Evolutionary conservation across 2,888 invertebrate species (phyloP), one percentile per base, ranked within the genome.

Genomic region (Tortrix viridana): DNA sequence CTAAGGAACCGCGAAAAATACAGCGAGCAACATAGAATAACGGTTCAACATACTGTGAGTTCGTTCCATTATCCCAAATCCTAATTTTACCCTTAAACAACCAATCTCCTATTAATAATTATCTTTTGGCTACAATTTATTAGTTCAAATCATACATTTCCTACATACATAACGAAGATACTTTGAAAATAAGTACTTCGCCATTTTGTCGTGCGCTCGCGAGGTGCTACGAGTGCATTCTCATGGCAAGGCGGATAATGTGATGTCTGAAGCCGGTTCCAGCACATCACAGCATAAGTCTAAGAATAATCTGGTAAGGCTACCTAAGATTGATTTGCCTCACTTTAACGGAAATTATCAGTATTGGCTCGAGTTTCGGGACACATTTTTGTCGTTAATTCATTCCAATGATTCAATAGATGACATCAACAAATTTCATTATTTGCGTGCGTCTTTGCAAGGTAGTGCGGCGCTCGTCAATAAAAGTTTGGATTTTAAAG

Each of bases 401-500:
- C 53, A 54, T 9, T 6, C 14, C 2, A 37, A 48, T 16, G 12
- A 37, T n/a, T 19, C 18, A 6, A 20, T 56, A n/a, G 47, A 47
- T 5, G 12, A 56, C 47, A 56, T 56, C n/a, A 56, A 32, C 16
- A 56, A 56, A 18, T 47, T 56, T 9, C 56, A 56, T 32, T 56
- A 56, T 37, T 26, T 47, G 1, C 56, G 47, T 9, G 56, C 56
- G 1, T 47, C 56, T 7, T 18, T 56, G 14, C 19, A 22, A 22
- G 56, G 56, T 0, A 56, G 32, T 37, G 56, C 56, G 6, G 19
- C 47, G 1, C 9, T 56, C n/a, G 37, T 56, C 0, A 56, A 47
- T 12, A 20, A 52, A 20, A 38, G n/a, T 52, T 14, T 52, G 6
- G 52, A 52, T 19, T 52, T 52, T 38, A 52, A 19, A 52, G 38